phyloP scores from a whole-genome alignment of 1,140 invertebrate genomes.

The Parapsyche elsis region DNA sequence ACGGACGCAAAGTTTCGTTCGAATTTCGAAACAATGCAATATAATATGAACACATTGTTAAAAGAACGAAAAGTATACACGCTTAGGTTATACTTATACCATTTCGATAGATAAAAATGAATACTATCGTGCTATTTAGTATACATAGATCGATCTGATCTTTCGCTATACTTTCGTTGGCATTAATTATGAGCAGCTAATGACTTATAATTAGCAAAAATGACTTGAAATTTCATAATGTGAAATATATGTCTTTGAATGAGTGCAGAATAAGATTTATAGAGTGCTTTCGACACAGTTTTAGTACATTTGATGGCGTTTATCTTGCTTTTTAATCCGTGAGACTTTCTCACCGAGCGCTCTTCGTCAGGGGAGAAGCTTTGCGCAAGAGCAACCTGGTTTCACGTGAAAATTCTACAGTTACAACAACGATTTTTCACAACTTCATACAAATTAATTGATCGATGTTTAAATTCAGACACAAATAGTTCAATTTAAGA shows the following conservation, averaged over 20 bases:
- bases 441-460: neutral
- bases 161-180: too few relatives aligned
- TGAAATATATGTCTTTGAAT: too few relatives aligned
- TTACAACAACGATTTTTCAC: slow-evolving; percentile 13
- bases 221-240: neutral
- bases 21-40: too few relatives aligned
- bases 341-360: slow-evolving; percentile 32
- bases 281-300: slow-evolving; percentile 6
- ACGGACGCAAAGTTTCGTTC: too few relatives aligned
- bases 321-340: slow-evolving; percentile 34
- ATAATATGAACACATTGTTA: too few relatives aligned
- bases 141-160: too few relatives aligned
- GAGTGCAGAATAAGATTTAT: slow-evolving; percentile 6
- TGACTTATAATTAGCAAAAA: slow-evolving; percentile 7
- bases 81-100: too few relatives aligned
- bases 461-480: too few relatives aligned
- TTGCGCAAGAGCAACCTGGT: slow-evolving; percentile 32
- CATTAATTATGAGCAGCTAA: neutral
- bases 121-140: too few relatives aligned
- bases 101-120: too few relatives aligned
- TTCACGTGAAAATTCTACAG: slow-evolving; percentile 28
- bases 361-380: slow-evolving; percentile 3
- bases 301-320: neutral
- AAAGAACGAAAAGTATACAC: too few relatives aligned
- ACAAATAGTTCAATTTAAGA: too few relatives aligned